Evolutionary conservation across 2,113 vertebrate genomes (phyloP).

Genomic region (Echinops telfairi): DNA sequence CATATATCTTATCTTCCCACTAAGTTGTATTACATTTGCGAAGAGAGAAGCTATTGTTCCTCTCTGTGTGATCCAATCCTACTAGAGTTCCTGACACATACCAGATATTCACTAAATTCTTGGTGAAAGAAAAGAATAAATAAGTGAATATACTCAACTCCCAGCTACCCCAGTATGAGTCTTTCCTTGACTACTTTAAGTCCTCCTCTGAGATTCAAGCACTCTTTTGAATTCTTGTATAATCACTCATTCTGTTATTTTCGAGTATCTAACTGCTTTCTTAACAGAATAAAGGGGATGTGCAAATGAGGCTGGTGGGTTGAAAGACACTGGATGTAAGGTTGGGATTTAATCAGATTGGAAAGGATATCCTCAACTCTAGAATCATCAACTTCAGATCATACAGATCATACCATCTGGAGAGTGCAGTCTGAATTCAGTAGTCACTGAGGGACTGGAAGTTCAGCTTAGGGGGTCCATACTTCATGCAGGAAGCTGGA

Average conservation of each 20-base stretch:
- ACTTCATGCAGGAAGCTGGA: not conserved
- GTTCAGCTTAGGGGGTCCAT: not conserved
- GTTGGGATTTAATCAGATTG: not conserved
- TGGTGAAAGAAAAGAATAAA: not conserved
- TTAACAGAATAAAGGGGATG: not conserved
- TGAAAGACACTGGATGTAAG: not conserved
- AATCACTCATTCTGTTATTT: not conserved
- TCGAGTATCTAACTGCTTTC: not conserved
- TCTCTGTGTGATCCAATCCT: not conserved
- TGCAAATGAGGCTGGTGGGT: not conserved
- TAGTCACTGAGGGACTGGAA: not conserved
- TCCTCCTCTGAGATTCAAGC: not conserved
- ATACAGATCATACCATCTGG: not conserved
- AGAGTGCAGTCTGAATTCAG: not conserved
- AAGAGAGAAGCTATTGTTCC: not conserved
- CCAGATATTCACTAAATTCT: not conserved
- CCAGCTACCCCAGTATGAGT: not conserved
- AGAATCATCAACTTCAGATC: not conserved
- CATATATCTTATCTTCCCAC: not conserved
- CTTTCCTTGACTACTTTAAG: not conserved
- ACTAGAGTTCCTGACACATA: not conserved
- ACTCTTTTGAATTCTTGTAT: not conserved
- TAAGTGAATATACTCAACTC: not conserved
- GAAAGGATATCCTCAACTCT: not conserved
- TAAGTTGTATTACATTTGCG: not conserved